Evolutionary conservation across 2,113 vertebrate species (phyloP).

Genomic region (Rhynchopsitta pachyrhyncha): DNA sequence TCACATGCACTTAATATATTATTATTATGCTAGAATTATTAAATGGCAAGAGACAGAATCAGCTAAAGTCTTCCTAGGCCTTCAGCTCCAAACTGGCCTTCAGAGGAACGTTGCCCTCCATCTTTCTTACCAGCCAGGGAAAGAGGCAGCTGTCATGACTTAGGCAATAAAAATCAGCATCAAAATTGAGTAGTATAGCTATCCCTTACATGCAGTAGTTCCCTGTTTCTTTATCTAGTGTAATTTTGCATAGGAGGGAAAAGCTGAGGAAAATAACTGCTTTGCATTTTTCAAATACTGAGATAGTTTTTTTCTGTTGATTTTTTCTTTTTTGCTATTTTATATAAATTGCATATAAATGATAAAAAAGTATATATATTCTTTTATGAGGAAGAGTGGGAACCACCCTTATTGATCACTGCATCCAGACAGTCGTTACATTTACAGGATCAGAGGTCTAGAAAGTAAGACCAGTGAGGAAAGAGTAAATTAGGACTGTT

Average conservation of each 20-base stretch:
- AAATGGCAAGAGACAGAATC: background rate
- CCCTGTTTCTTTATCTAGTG: background rate
- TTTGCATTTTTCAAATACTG: background rate
- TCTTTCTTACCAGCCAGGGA: background rate
- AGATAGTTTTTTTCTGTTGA: background rate
- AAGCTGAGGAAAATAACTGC: background rate
- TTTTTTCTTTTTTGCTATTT: background rate
- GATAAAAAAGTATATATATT: background rate
- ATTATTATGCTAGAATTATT: background rate
- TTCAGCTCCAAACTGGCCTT: background rate
- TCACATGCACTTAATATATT: background rate
- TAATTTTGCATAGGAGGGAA: background rate
- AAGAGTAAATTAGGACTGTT: background rate
- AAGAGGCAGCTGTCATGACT: background rate
- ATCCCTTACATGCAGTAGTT: background rate
- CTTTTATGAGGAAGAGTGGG: background rate
- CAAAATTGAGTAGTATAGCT: accelerated
- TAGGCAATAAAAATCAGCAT: background rate
- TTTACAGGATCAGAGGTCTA: background rate
- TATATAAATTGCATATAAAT: background rate
- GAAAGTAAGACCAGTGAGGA: background rate
- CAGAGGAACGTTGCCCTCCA: accelerated
- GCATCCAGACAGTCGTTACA: background rate
- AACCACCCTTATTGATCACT: background rate
- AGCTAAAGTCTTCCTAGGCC: background rate